These are phyloP conservation scores for Drosophila tripunctata DNA, from an alignment of 2,888 invertebrate genomes.

Conservation along the genomic window DNA sequence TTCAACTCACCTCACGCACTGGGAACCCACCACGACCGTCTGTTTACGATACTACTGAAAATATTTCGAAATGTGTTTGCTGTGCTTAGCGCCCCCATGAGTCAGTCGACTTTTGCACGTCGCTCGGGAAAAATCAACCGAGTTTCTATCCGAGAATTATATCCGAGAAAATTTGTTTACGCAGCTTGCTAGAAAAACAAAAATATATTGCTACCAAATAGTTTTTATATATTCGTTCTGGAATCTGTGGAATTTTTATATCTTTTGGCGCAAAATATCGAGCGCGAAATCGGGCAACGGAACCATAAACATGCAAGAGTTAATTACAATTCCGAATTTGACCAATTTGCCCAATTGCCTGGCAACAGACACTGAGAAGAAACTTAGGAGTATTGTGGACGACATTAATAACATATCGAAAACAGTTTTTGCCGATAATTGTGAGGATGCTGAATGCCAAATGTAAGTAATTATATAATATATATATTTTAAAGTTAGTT, in stretches of 20 bases:
- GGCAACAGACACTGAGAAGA: conserved; percentile 38
- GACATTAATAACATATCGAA: conserved; percentile 52
- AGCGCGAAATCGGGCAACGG: conserved; percentile 43
- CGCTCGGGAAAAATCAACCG: conserved; percentile 27
- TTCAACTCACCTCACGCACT: conserved; percentile 46
- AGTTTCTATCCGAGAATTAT: conserved; percentile 1
- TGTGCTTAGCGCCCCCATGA: conserved; percentile 47
- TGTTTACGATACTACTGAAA: conserved; percentile 43
- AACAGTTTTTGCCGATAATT: conserved; percentile 34
- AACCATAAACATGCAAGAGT: conserved; percentile 68
- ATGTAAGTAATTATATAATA: conserved; percentile 30
- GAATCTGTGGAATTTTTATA: conserved; percentile 75
- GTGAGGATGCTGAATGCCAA: conserved; percentile 19
- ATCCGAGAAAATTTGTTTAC: conserved; percentile 58
- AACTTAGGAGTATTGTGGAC: conserved; percentile 49
- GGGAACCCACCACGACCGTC: not conserved
- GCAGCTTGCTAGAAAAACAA: conserved; percentile 12
- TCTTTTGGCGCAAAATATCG: conserved; percentile 39
- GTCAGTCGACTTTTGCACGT: conserved; percentile 57
- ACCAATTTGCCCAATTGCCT: conserved; percentile 37
- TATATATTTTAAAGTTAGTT: not conserved
- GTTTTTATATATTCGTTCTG: conserved; percentile 55
- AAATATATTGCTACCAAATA: conserved; percentile 44
- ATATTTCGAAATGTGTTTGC: conserved; percentile 46
- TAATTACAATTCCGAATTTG: conserved; percentile 54